phyloP scores from a whole-genome alignment of 2,888 invertebrate species.

The Cerastis leucographa region DNA sequence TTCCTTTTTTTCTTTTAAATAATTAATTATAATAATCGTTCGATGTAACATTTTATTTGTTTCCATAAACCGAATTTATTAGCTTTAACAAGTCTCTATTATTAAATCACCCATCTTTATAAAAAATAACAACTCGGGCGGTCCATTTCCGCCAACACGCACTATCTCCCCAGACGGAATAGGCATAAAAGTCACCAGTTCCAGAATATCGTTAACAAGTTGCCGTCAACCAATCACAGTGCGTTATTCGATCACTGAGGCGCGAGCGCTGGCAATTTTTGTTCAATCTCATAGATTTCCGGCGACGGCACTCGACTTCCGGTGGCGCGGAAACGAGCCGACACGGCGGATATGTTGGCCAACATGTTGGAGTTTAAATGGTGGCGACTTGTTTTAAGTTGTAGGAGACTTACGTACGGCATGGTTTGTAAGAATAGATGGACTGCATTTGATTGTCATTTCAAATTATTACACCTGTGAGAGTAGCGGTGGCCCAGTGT shows the following conservation, averaged over 20 bases:
- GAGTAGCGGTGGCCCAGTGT: too few species aligned
- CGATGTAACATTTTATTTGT: not conserved
- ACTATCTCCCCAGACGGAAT: conserved; percentile 49
- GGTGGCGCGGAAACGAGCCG: conserved; percentile 79
- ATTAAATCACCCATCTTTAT: not conserved
- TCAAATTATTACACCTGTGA: too few species aligned
- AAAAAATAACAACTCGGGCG: conserved; percentile 1
- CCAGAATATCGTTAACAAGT: conserved; percentile 74
- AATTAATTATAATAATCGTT: too few species aligned
- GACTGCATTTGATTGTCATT: not conserved
- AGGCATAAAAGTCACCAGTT: conserved; percentile 31
- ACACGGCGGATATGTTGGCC: conserved; percentile 67
- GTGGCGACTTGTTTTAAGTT: conserved; percentile 32
- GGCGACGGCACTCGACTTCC: conserved; percentile 79
- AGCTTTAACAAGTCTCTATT: not conserved
- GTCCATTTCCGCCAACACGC: conserved; percentile 36
- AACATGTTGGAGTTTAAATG: conserved; percentile 60
- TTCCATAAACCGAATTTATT: not conserved
- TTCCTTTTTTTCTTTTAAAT: too few species aligned
- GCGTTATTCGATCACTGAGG: conserved; percentile 73
- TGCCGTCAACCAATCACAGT: conserved; percentile 70
- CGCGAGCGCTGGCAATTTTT: conserved; percentile 83
- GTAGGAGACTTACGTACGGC: conserved; percentile 16
- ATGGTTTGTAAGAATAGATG: not conserved
- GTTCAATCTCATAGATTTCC: conserved; percentile 88